Conservation (phyloP, 2,888 invertebrate genomes). For the Drosophila mayaguana region DNA sequence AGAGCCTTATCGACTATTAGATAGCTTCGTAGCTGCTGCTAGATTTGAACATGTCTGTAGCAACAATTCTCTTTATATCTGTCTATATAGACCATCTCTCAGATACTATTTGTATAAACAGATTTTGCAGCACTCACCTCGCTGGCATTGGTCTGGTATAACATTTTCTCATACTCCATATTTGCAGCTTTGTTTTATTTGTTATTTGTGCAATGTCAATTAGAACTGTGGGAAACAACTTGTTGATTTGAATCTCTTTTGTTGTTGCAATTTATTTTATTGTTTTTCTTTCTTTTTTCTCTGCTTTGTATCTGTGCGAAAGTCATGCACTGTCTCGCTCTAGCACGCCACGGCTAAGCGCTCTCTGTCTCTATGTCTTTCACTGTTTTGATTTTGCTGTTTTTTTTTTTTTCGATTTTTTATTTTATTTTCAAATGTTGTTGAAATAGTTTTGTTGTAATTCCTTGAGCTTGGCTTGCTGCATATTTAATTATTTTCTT, state of each 20-base stretch:
- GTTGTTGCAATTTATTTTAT: slow-evolving; percentile 25
- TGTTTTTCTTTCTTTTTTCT: slow-evolving; percentile 11
- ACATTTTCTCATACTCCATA: slow-evolving; percentile 81
- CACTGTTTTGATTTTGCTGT: slow-evolving; percentile 45
- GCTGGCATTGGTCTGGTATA: slow-evolving; percentile 60
- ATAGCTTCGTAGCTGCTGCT: neutral
- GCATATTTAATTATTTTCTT: slow-evolving; percentile 18
- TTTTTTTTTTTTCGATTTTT: slow-evolving; percentile 7
- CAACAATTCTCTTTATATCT: neutral
- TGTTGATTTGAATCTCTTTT: slow-evolving; percentile 24
- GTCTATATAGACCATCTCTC: neutral
- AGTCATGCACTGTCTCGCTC: slow-evolving; percentile 67
- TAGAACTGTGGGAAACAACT: slow-evolving; percentile 33
- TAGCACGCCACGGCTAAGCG: slow-evolving; percentile 20
- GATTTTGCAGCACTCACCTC: slow-evolving; percentile 62
- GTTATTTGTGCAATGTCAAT: slow-evolving; percentile 23
- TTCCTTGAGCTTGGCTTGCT: slow-evolving; percentile 15
- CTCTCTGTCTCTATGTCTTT: slow-evolving; percentile 55
- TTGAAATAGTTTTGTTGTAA: slow-evolving; percentile 16
- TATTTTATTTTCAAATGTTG: slow-evolving; percentile 36
- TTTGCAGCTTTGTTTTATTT: slow-evolving; percentile 29
- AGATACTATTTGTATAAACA: neutral
- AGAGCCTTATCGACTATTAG: neutral
- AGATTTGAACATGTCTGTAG: neutral
- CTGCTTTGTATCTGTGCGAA: slow-evolving; percentile 58